Base-by-base conservation (phyloP, 1,140 invertebrate genomes). In the Leptonema lineaticorne region DNA sequence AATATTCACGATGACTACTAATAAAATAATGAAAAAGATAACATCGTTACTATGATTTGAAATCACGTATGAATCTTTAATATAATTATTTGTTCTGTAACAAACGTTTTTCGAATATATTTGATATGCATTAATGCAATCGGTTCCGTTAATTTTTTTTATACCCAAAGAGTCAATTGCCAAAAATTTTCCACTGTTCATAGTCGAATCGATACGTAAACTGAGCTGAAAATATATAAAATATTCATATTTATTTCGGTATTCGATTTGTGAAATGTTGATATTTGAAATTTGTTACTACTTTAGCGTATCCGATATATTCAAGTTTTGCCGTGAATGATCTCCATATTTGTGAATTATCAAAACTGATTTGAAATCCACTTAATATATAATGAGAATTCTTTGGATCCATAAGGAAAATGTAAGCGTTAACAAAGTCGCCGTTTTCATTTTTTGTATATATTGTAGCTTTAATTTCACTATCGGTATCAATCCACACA, bases 221-320 rank as follows among this genome's bases (percentile, higher is more conserved):
- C 22, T 53, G 22, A 53, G 27, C 50, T 53, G 50, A 26, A 53
- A 53, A n/a, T n/a, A n/a, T n/a, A n/a, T n/a, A n/a, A n/a, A n/a
- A n/a, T n/a, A n/a, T n/a, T n/a, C n/a, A n/a, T n/a, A n/a, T n/a
- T n/a, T n/a, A n/a, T n/a, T n/a, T n/a, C n/a, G n/a, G n/a, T n/a
- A n/a, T n/a, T n/a, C n/a, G n/a, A 53, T 7, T 26, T 26, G 16
- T 33, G 11, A 6, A 33, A 33, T 6, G 11, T 6, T 33, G 11
- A 11, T 33, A n/a, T n/a, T n/a, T n/a, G n/a, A n/a, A n/a, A n/a
- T n/a, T n/a, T n/a, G n/a, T n/a, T n/a, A n/a, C n/a, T n/a, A n/a
- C n/a, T n/a, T n/a, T n/a, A n/a, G n/a, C n/a, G n/a, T n/a, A n/a
- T n/a, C n/a, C n/a, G n/a, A n/a, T n/a, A n/a, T n/a, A n/a, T n/a